phyloP scores from a whole-genome alignment of 2,113 vertebrate genomes.

The Climacteris rufus region DNA sequence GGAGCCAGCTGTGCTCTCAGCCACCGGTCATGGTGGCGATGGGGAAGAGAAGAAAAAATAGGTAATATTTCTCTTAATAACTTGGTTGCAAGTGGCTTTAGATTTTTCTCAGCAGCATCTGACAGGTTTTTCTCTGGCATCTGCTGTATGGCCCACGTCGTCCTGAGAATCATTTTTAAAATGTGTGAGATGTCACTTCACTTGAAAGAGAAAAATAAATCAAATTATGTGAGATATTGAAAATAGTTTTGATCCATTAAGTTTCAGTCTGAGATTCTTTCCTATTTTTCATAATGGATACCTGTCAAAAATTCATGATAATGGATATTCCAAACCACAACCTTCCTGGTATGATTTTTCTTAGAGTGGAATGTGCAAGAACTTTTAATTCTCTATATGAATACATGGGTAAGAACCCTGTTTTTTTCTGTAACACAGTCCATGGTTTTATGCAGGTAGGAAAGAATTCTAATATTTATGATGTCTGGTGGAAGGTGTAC shows the following conservation, averaged over 20 bases:
- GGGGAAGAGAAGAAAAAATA: neutral
- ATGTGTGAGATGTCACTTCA: neutral
- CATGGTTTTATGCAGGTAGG: too few relatives aligned
- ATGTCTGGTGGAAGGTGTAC: neutral
- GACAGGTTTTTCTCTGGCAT: too few relatives aligned
- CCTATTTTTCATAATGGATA: neutral
- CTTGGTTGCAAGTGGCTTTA: neutral
- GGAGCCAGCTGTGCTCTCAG: neutral
- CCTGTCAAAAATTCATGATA: neutral
- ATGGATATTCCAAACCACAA: neutral
- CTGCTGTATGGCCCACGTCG: neutral
- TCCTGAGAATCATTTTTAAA: neutral
- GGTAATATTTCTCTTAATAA: neutral
- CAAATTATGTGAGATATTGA: neutral
- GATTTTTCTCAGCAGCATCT: neutral
- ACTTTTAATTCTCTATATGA: neutral
- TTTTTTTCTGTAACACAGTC: neutral
- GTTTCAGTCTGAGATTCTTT: neutral
- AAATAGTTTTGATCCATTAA: neutral
- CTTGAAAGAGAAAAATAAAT: neutral
- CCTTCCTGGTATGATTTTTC: neutral
- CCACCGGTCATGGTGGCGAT: neutral
- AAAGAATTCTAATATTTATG: neutral
- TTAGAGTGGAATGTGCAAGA: neutral
- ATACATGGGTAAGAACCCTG: fast-evolving